phyloP scores from a whole-genome alignment of 2,888 invertebrate genomes.

The Drosophila peninsularis region DNA sequence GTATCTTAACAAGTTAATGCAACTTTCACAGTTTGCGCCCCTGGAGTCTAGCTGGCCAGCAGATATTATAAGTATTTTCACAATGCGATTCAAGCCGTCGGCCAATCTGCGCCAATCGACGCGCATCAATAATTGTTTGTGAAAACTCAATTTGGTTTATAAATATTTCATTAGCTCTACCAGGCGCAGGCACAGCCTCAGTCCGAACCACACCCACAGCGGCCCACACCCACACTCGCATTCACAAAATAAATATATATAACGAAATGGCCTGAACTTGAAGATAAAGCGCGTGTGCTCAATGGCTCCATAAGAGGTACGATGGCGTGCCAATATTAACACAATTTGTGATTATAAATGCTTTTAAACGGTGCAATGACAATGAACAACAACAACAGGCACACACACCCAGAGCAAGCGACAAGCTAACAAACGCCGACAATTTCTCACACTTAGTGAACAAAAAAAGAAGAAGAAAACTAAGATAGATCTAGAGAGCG shows the following conservation, averaged over 20 bases:
- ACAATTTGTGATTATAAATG: conserved; percentile 80
- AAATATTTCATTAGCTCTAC: conserved; percentile 72
- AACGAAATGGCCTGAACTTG: conserved; percentile 67
- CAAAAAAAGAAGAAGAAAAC: conserved; percentile 31
- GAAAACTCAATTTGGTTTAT: conserved; percentile 76
- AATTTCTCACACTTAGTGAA: conserved; percentile 75
- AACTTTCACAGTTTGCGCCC: conserved; percentile 31
- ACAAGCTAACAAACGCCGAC: conserved; percentile 68
- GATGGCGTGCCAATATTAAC: conserved; percentile 80
- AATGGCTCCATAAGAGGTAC: conserved; percentile 37
- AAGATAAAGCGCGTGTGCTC: conserved; percentile 50
- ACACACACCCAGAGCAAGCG: conserved; percentile 34
- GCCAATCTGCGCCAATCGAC: conserved; percentile 42
- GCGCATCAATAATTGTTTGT: conserved; percentile 66
- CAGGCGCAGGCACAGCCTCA: conserved; percentile 8
- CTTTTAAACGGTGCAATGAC: conserved; percentile 78
- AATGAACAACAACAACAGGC: conserved; percentile 62
- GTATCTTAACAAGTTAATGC: conserved; percentile 19
- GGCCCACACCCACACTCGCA: conserved; percentile 42
- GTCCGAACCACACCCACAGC: conserved; percentile 22
- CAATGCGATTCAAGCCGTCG: conserved; percentile 57
- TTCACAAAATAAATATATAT: conserved; percentile 16
- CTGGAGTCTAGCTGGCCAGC: conserved; percentile 2
- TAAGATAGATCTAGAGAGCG: conserved; percentile 1
- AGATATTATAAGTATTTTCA: conserved; percentile 32